Conservation (phyloP, 1,140 invertebrate species). For the Sesamia nonagrioides region DNA sequence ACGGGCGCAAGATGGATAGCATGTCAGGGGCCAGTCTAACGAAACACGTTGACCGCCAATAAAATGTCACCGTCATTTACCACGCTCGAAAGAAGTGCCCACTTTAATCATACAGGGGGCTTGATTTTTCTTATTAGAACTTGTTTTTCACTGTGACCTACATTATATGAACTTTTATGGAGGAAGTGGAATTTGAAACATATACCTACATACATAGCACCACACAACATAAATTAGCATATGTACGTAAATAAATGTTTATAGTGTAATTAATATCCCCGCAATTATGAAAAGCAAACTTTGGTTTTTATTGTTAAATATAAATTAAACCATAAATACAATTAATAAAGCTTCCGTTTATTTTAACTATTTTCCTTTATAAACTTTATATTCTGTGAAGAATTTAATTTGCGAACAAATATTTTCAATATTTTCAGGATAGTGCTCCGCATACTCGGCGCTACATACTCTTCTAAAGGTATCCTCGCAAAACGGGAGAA, state of each 20-base stretch:
- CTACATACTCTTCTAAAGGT: slow-evolving; percentile 30
- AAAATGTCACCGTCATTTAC: slow-evolving; percentile 48
- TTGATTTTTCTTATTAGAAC: slow-evolving; percentile 14
- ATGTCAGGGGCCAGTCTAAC: slow-evolving; percentile 53
- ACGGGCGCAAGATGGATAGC: slow-evolving; percentile 64
- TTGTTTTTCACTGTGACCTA: too few relatives aligned
- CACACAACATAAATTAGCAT: too few relatives aligned
- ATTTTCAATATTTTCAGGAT: slow-evolving; percentile 44
- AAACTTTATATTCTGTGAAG: background rate
- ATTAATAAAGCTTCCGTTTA: background rate
- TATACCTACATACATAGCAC: too few relatives aligned
- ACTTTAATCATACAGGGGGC: slow-evolving; percentile 8
- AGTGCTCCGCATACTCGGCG: slow-evolving; percentile 10
- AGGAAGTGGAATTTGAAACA: too few relatives aligned
- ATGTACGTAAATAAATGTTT: too few relatives aligned
- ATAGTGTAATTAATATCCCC: too few relatives aligned
- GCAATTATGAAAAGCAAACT: too few relatives aligned
- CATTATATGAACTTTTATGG: too few relatives aligned
- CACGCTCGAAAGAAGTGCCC: slow-evolving; percentile 19
- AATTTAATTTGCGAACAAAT: slow-evolving; percentile 41
- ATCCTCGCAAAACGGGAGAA: slow-evolving; percentile 34
- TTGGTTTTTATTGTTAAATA: too few relatives aligned
- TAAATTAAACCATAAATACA: background rate
- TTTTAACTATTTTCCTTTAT: background rate
- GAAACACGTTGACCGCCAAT: slow-evolving; percentile 50